Base-by-base conservation (phyloP, 1,140 invertebrate genomes). In the Brachystomella parvula region DNA sequence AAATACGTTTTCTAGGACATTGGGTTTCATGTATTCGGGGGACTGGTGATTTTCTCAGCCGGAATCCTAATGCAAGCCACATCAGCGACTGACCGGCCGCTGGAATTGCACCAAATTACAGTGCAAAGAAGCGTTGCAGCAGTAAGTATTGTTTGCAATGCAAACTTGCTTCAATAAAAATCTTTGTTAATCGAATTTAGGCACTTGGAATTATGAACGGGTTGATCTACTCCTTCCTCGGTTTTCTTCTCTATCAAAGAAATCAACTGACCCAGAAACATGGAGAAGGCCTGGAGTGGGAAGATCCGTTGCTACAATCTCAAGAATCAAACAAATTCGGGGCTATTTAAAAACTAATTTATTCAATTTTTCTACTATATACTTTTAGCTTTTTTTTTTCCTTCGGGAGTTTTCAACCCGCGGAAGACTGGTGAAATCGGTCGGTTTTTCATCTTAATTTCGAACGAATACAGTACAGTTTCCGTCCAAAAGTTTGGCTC, bases 201-300 rank as follows among this genome's bases (percentile, higher is more conserved):
- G 3, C 44, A 9, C 44, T 62, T 3, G 39, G 60, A 9, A 29
- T 62, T 28, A 15, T 39, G 35, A 62, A 62, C 28, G 30, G 30
- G 12, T 32, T 62, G 3, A 47, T 47, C 3, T 62, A 62, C 35
- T 3, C 12, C 21, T 17, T 62, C 9, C 15, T 47, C 29, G 60
- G 33, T 3, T 6, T 62, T 9, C 24, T 62, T 32, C n/a, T 47
- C 31, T 29, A 31, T 26, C 30, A 26, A 39, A 44, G 12, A 15
- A 6, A 31, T 9, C 30, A 6, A 17, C 21, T 6, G 12, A 12
- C 60, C 9, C 60, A 28, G 19, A 44, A 39, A 29, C 33, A 47
- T 29, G 60, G 60, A 19, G 60, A 62, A 62, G 60, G 60, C 3
- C 28, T 62, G 31, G 60, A 62, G 44, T 62, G 60, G 60, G 60